These are phyloP conservation scores for Salvator merianae DNA, from an alignment of 2,113 vertebrate species.

Conservation along the genomic window DNA sequence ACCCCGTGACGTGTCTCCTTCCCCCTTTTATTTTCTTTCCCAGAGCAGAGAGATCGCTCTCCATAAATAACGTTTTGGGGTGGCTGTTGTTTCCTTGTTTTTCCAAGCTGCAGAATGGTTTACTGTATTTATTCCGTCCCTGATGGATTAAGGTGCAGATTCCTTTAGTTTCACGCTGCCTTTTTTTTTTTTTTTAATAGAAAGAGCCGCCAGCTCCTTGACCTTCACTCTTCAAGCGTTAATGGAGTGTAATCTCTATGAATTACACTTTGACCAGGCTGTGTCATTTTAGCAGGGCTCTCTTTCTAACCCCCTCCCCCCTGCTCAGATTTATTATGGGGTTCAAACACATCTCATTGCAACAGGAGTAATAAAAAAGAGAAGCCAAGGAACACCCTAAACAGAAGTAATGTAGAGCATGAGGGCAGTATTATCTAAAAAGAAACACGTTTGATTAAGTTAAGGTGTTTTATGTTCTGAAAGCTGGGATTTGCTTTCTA, in stretches of 20 bases:
- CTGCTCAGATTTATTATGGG: background rate
- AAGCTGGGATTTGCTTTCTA: background rate
- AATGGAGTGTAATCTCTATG: constrained; percentile 53
- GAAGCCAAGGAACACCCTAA: constrained; percentile 16
- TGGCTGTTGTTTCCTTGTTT: constrained; percentile 28
- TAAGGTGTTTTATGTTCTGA: background rate
- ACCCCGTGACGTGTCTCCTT: no score
- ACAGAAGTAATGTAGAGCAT: constrained; percentile 19
- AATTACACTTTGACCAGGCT: constrained; percentile 26
- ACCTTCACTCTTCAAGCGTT: constrained; percentile 52
- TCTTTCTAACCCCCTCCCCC: background rate
- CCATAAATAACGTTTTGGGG: no score
- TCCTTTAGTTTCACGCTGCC: constrained; percentile 29
- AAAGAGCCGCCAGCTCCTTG: constrained; percentile 37
- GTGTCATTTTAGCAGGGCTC: background rate
- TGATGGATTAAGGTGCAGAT: constrained; percentile 18
- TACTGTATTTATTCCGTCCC: constrained; percentile 4
- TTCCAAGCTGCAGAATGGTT: constrained; percentile 19
- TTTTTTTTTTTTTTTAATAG: constrained; percentile 48
- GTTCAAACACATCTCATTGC: constrained; percentile 12
- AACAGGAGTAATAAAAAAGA: constrained; percentile 7
- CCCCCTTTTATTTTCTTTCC: background rate
- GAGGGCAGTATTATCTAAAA: background rate
- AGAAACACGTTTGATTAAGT: background rate
- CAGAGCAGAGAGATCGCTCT: background rate